phyloP scores from a whole-genome alignment of 2,113 vertebrate genomes.

The Sinosuthora webbiana region DNA sequence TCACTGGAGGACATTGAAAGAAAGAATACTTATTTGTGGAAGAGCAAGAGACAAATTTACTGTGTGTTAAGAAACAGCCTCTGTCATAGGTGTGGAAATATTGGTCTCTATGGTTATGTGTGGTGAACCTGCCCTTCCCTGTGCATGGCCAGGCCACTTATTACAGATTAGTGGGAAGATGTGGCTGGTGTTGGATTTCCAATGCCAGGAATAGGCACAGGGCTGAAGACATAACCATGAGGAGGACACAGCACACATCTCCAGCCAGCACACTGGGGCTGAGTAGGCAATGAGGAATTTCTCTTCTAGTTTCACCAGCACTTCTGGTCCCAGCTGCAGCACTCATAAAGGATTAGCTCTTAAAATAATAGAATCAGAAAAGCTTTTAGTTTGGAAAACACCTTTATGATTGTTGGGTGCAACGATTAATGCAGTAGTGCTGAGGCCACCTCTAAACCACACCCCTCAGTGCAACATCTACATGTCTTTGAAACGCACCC shows the following conservation, averaged over 20 bases:
- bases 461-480: neutral
- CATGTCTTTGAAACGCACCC: neutral
- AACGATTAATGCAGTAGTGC: neutral
- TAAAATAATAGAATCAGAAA: neutral
- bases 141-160: accelerated
- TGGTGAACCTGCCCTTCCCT: neutral
- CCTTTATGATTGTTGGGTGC: neutral
- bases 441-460: neutral
- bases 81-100: neutral
- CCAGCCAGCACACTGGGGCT: neutral
- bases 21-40: neutral
- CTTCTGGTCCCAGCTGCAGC: neutral
- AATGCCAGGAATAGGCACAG: accelerated
- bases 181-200: neutral
- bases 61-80: neutral
- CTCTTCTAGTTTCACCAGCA: neutral
- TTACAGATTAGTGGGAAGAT: neutral
- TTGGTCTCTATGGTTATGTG: accelerated
- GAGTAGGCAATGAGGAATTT: neutral
- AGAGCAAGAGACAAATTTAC: neutral
- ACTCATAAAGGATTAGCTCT: neutral
- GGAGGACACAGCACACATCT: accelerated
- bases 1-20: neutral
- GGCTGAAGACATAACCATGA: neutral
- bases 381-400: neutral